Conservation (phyloP, 2,888 invertebrate genomes). For the Caenorhabditis panamensis region DNA sequence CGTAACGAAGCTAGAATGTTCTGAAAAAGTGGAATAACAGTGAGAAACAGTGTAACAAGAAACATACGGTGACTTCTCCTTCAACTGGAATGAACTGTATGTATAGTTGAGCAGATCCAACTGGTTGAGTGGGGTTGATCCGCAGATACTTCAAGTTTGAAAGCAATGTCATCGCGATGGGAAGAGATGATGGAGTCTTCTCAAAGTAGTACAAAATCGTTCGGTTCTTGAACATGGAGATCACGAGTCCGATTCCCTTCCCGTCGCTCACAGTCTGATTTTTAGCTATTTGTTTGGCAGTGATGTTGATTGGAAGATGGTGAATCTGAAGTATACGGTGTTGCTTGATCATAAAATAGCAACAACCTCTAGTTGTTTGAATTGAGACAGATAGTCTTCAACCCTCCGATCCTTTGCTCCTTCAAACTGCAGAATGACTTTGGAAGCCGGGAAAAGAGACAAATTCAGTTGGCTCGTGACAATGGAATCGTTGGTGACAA, state of each 20-base stretch:
- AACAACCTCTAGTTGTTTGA: conserved; percentile 12
- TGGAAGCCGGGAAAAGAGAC: conserved; percentile 20
- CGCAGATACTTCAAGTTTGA: conserved; percentile 28
- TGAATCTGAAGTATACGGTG: too few species aligned
- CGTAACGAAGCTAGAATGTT: neutral
- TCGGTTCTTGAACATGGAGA: conserved; percentile 1
- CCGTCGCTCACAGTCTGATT: conserved; percentile 12
- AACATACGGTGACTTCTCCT: neutral
- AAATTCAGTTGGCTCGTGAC: conserved; percentile 2
- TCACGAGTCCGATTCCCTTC: conserved; percentile 24
- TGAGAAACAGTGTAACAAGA: too few species aligned
- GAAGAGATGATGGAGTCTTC: conserved; percentile 4
- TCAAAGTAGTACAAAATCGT: conserved; percentile 18
- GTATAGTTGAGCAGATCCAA: conserved; percentile 16
- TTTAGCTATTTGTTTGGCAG: neutral
- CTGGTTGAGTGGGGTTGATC: conserved; percentile 12
- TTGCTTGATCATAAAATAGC: too few species aligned
- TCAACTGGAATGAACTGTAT: conserved; percentile 13
- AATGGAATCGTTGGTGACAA: neutral
- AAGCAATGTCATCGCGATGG: conserved; percentile 32
- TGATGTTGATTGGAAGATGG: conserved; percentile 2
- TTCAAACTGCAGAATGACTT: conserved; percentile 38
- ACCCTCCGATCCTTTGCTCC: conserved; percentile 4
- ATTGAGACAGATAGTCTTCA: conserved; percentile 15
- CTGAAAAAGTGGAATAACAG: neutral